phyloP scores from a whole-genome alignment of 2,797 vertebrate species.

The Esox masquinongy region DNA sequence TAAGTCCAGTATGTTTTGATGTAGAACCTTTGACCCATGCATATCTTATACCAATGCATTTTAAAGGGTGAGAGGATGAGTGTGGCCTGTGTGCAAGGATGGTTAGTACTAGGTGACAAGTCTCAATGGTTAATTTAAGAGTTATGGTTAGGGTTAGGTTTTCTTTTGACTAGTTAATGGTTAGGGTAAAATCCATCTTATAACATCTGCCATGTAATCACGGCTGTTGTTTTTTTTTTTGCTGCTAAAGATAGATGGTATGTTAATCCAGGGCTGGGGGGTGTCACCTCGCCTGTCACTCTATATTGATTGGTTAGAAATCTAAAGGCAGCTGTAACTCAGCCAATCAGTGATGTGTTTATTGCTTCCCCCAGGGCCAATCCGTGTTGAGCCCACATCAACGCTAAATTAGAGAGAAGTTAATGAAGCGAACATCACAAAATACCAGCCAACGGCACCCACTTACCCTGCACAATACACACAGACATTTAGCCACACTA shows the following conservation, averaged over 20 bases:
- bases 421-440: background rate
- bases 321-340: background rate
- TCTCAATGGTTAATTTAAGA: too few species aligned
- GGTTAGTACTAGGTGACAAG: too few species aligned
- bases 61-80: too few species aligned
- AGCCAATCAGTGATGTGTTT: constrained; percentile 3
- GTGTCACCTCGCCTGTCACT: background rate
- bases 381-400: constrained; percentile 1
- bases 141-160: too few species aligned
- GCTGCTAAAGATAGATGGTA: background rate
- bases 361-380: background rate
- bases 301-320: background rate
- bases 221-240: background rate
- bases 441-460: constrained; percentile 1
- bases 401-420: background rate
- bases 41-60: too few species aligned
- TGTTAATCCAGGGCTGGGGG: background rate
- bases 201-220: too few species aligned
- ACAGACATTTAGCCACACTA: background rate
- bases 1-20: too few species aligned
- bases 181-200: too few species aligned
- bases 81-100: too few species aligned
- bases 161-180: too few species aligned
- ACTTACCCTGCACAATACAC: background rate
- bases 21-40: too few species aligned